phyloP scores from a whole-genome alignment of 2,797 vertebrate species.

The Platyrinchus mystaceus region DNA sequence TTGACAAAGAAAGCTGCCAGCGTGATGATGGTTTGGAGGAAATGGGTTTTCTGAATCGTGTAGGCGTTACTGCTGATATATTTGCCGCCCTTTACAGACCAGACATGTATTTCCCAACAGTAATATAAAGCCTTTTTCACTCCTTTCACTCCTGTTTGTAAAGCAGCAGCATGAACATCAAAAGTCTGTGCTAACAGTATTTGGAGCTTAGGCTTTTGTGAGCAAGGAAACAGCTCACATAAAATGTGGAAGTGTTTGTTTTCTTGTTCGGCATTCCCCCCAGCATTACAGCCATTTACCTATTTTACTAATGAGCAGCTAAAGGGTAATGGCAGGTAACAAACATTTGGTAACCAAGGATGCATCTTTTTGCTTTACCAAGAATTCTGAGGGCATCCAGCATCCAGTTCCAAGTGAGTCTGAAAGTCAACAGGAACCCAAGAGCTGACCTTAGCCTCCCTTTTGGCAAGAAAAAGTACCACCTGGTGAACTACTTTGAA shows the following conservation, averaged over 20 bases:
- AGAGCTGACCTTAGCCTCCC: not conserved
- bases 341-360: not conserved
- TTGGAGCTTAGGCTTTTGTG: not conserved
- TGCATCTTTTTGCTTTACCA: not conserved
- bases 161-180: not conserved
- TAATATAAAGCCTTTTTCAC: not conserved
- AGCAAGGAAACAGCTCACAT: not conserved
- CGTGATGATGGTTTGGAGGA: not conserved
- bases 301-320: not conserved
- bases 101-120: not conserved
- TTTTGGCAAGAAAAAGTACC: conserved; percentile 8
- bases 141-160: not conserved
- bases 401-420: not conserved
- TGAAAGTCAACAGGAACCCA: conserved; percentile 30
- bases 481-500: not conserved
- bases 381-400: not conserved
- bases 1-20: not conserved
- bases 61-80: not conserved
- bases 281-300: not conserved
- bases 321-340: not conserved
- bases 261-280: not conserved
- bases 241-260: not conserved
- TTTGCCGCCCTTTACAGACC: not conserved
- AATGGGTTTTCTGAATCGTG: not conserved
- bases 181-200: not conserved